Conservation (phyloP, 1,140 invertebrate species). For the Brachionus plicatilis region DNA sequence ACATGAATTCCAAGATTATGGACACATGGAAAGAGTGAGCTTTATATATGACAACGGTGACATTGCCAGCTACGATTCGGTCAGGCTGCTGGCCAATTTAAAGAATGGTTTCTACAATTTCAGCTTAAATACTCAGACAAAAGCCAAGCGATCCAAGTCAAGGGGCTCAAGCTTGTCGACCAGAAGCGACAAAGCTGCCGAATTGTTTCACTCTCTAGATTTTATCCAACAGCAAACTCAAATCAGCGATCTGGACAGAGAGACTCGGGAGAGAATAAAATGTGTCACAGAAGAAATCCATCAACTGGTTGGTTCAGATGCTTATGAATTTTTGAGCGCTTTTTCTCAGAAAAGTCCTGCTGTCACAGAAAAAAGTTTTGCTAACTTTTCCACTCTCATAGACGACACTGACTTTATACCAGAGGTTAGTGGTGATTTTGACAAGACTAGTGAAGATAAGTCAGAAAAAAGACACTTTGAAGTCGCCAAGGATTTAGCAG, state of each 20-base stretch:
- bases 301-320: not conserved
- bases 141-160: not conserved
- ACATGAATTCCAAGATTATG: conserved; percentile 28
- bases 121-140: not conserved
- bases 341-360: not conserved
- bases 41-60: conserved; percentile 20
- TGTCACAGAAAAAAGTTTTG: not conserved
- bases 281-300: not conserved
- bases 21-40: conserved; percentile 26
- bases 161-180: not conserved
- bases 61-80: conserved; percentile 4
- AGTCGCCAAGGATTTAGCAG: not conserved
- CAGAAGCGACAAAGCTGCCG: not conserved
- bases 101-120: conserved; percentile 35
- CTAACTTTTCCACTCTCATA: not conserved
- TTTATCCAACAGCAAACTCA: not conserved
- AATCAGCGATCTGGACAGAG: not conserved
- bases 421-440: not conserved
- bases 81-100: not conserved
- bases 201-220: conserved; percentile 1
- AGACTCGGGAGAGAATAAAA: not conserved
- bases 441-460: not conserved
- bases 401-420: not conserved
- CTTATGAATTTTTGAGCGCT: not conserved
- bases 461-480: not conserved